Percentiles rank a stretch among this genome's conserved stretches.
phyloP scores from a whole-genome alignment of 2,797 vertebrate species.

The Taeniopygia guttata region DNA sequence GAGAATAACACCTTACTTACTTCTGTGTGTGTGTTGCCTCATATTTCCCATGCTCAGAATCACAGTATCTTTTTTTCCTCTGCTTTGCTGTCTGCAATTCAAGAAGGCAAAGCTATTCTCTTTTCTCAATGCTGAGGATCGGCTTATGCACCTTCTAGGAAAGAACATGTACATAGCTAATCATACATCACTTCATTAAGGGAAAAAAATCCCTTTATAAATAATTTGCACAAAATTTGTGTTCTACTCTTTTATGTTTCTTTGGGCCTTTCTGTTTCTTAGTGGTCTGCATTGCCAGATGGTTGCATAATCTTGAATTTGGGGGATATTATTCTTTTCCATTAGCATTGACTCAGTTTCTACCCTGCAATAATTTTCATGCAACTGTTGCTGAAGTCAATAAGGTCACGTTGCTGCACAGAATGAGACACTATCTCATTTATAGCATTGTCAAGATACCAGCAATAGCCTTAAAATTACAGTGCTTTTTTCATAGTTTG shows the following conservation, averaged over 20 bases:
- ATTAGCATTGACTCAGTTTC: neutral
- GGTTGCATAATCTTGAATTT: neutral
- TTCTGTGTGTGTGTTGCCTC: neutral
- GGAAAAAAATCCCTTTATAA: neutral
- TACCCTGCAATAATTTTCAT: neutral
- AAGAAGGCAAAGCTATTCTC: neutral
- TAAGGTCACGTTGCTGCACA: neutral
- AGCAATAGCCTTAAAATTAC: neutral
- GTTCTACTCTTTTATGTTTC: neutral
- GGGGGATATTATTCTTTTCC: neutral
- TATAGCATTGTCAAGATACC: neutral
- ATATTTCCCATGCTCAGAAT: neutral
- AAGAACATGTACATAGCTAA: neutral
- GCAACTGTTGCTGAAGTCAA: neutral
- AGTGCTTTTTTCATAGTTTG: neutral
- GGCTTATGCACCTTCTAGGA: neutral
- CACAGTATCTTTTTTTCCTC: neutral
- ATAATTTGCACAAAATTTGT: neutral
- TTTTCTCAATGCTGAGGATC: neutral
- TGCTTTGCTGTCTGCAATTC: neutral
- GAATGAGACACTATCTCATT: neutral
- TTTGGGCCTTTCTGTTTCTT: neutral
- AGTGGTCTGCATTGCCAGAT: neutral
- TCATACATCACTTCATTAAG: neutral
- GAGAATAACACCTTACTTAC: neutral